These are phyloP conservation scores for Chelonoidis abingdonii DNA, from an alignment of 2,113 vertebrate genomes.

Conservation along the genomic window DNA sequence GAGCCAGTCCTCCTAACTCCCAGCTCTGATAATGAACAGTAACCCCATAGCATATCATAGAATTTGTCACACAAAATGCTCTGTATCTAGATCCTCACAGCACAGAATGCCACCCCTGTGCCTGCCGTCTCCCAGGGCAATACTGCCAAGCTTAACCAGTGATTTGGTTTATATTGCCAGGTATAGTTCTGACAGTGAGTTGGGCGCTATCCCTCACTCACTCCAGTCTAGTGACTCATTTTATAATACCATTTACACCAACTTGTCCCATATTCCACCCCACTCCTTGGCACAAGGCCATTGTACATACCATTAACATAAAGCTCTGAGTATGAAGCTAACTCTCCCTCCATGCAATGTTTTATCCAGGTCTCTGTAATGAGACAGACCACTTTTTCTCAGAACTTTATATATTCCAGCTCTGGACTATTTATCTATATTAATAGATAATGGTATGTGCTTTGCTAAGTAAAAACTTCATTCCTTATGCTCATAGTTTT, in stretches of 20 bases:
- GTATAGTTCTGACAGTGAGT: neutral
- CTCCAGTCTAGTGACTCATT: neutral
- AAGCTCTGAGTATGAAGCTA: neutral
- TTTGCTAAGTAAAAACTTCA: constrained; percentile 5
- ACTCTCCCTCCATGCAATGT: neutral
- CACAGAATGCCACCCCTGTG: neutral
- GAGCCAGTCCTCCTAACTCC: neutral
- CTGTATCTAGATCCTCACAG: neutral
- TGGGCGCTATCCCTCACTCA: neutral
- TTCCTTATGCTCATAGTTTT: neutral
- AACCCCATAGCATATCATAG: neutral
- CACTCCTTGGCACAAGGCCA: neutral
- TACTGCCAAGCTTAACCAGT: neutral
- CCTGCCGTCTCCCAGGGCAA: neutral
- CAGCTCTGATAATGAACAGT: neutral
- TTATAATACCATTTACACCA: neutral
- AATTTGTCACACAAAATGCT: neutral
- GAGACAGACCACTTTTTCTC: constrained; percentile 25
- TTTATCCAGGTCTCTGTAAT: constrained; percentile 31
- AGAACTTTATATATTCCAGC: constrained; percentile 25
- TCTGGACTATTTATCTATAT: constrained; percentile 33
- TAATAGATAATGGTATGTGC: constrained; percentile 9
- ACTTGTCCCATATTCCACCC: neutral
- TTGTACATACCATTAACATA: neutral
- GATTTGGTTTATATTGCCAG: neutral